These are phyloP conservation scores for Cotesia vestalis DNA, from an alignment of 1,140 invertebrate species.

Conservation along the genomic window DNA sequence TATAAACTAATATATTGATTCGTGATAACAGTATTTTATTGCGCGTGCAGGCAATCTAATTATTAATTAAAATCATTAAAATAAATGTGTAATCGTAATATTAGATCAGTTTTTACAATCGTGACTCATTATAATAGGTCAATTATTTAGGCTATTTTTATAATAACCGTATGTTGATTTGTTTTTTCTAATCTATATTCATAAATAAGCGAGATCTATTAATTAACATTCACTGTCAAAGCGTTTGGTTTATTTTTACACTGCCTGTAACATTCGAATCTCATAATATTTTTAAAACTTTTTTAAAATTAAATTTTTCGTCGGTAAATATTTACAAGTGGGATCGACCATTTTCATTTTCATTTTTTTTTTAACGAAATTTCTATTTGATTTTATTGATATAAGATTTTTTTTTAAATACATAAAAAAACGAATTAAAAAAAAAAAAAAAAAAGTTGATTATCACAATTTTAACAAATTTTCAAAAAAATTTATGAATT, in stretches of 20 bases:
- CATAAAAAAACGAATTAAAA: no score
- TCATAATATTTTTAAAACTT: slow-evolving; percentile 13
- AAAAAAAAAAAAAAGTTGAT: no score
- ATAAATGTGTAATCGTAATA: slow-evolving; percentile 13
- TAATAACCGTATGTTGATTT: slow-evolving; percentile 18
- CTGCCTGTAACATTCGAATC: slow-evolving; percentile 10
- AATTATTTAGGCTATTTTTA: not conserved
- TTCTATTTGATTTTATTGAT: no score
- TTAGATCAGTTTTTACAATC: not conserved
- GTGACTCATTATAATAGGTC: slow-evolving; percentile 8
- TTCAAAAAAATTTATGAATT: no score
- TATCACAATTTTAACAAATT: no score
- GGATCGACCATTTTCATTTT: no score
- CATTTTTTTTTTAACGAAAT: no score
- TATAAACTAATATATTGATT: no score
- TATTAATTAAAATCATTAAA: slow-evolving; percentile 11
- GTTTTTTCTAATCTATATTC: not conserved
- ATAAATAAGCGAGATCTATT: not conserved
- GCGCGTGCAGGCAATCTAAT: slow-evolving; percentile 23
- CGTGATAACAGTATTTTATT: not conserved
- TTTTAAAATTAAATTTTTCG: not conserved
- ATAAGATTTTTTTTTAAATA: no score
- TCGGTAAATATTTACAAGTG: not conserved
- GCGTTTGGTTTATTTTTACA: slow-evolving; percentile 1
- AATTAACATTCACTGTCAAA: slow-evolving; percentile 20